These are phyloP conservation scores for Cariama cristata DNA, from an alignment of 2,113 vertebrate genomes.

Conservation along the genomic window DNA sequence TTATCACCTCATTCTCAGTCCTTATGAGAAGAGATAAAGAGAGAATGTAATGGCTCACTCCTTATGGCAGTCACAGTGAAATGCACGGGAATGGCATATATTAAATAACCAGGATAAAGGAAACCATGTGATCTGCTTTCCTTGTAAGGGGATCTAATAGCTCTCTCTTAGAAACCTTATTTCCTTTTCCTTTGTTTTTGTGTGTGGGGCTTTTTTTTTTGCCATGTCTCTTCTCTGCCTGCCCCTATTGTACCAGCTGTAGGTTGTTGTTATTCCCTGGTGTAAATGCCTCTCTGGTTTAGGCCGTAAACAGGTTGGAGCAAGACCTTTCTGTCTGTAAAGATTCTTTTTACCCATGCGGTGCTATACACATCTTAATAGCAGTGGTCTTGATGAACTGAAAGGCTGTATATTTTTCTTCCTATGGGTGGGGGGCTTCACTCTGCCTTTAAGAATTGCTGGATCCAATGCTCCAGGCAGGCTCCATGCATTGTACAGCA, in stretches of 20 bases:
- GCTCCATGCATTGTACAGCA: not conserved
- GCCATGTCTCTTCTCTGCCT: not conserved
- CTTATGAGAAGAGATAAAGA: constrained; percentile 46
- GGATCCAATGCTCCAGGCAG: not conserved
- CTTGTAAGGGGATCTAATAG: constrained; percentile 55
- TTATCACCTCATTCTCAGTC: constrained; percentile 41
- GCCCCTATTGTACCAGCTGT: not conserved
- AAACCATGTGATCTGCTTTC: constrained; percentile 46
- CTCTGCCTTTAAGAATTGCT: constrained; percentile 3
- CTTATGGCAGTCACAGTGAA: constrained; percentile 44
- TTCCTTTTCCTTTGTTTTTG: not conserved
- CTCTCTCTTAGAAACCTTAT: not conserved
- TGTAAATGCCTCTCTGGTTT: not conserved
- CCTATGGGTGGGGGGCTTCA: not conserved
- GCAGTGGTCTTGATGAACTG: not conserved
- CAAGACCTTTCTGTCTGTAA: not conserved
- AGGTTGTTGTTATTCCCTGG: not conserved
- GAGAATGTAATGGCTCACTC: constrained; percentile 54
- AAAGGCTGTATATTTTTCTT: not conserved
- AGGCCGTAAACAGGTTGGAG: not conserved
- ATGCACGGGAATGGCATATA: constrained; percentile 23
- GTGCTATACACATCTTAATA: not conserved
- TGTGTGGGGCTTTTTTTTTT: not conserved
- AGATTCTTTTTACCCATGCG: not conserved
- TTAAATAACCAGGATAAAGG: constrained; percentile 60